Conservation (phyloP, 2,113 vertebrate genomes). For the Laterallus jamaicensis region DNA sequence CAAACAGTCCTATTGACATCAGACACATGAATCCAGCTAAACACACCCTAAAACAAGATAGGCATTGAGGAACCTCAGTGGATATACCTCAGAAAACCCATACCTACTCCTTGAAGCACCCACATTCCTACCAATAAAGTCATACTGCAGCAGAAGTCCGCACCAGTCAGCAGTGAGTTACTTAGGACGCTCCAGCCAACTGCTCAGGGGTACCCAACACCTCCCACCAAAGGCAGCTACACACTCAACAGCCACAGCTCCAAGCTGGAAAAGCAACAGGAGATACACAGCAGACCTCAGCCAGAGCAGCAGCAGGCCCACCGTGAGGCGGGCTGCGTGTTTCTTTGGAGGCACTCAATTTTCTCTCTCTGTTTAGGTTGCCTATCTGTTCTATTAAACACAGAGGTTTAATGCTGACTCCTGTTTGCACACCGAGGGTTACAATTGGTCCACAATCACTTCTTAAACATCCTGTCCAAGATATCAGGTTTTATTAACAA, state of each 20-base stretch:
- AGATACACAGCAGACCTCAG: not conserved
- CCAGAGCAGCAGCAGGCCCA: not conserved
- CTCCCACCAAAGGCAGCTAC: not conserved
- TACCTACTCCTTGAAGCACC: not conserved
- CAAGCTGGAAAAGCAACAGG: not conserved
- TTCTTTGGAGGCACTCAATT: not conserved
- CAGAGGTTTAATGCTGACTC: not conserved
- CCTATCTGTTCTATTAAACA: not conserved
- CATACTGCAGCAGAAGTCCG: not conserved
- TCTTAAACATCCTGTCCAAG: not conserved
- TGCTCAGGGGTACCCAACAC: not conserved
- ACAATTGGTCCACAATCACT: not conserved
- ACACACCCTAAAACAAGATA: not conserved
- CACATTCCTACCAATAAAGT: not conserved
- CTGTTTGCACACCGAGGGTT: not conserved
- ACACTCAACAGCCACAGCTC: not conserved
- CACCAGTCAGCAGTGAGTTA: not conserved
- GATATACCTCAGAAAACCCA: not conserved
- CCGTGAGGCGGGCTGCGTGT: accelerated
- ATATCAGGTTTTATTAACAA: constrained; percentile 51
- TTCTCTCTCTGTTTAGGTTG: not conserved
- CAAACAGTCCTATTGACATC: not conserved
- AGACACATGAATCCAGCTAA: not conserved
- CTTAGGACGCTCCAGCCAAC: not conserved
- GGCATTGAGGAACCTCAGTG: not conserved